Evolutionary conservation across 2,113 vertebrate genomes (phyloP).

Genomic region (Brachypteracias leptosomus): DNA sequence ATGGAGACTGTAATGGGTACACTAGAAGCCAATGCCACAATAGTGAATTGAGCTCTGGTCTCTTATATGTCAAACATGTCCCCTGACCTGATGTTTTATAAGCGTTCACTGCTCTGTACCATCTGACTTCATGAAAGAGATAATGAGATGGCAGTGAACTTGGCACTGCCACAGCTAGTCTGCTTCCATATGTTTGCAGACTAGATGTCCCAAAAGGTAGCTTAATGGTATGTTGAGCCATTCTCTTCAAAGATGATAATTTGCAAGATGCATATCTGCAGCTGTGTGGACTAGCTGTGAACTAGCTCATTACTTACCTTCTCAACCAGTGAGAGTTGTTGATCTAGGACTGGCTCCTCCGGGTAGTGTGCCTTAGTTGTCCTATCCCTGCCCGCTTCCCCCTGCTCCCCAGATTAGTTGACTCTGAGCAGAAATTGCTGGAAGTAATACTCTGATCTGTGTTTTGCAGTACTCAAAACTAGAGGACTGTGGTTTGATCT

Average conservation of each 20-base stretch:
- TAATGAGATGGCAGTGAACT: neutral
- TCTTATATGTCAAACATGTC: neutral
- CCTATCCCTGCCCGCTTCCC: neutral
- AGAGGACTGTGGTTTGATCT: neutral
- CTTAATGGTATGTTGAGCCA: neutral
- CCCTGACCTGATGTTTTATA: neutral
- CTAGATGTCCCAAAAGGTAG: neutral
- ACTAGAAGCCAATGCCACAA: neutral
- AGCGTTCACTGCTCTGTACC: neutral
- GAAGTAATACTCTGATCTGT: neutral
- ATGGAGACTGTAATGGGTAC: neutral
- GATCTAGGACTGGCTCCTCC: neutral
- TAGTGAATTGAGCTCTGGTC: neutral
- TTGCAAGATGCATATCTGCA: neutral
- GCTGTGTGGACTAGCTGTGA: neutral
- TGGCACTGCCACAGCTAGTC: neutral
- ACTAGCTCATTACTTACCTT: neutral
- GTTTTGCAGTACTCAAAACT: neutral
- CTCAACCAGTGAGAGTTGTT: neutral
- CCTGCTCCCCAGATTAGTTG: neutral
- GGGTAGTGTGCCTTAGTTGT: neutral
- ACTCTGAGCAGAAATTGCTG: neutral
- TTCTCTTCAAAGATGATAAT: neutral
- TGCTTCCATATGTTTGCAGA: neutral
- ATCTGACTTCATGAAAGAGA: neutral